These are phyloP conservation scores for Pseudorhiza aurosa DNA, from an alignment of 30 jellyfish, hydroid and myxozoan species.

Conservation along the genomic window DNA sequence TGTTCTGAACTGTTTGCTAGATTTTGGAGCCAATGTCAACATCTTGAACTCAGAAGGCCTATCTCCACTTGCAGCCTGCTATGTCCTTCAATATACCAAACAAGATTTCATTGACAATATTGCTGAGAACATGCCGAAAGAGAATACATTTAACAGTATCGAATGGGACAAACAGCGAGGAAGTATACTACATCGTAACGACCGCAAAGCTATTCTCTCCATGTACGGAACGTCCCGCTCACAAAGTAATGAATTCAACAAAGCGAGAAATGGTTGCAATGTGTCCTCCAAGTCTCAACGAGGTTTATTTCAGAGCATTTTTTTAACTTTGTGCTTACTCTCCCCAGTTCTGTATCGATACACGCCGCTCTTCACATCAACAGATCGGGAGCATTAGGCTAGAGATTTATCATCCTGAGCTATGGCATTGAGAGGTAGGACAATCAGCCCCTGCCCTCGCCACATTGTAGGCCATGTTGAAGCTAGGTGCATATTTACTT, in stretches of 20 bases:
- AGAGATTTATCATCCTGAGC: too few relatives aligned
- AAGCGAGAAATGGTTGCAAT: conserved; percentile 8
- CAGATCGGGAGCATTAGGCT: too few relatives aligned
- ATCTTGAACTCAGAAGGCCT: conserved; percentile 81
- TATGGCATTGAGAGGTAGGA: too few relatives aligned
- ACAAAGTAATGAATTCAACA: conserved; percentile 11
- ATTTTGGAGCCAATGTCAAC: conserved; percentile 91
- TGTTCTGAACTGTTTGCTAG: conserved; percentile 80
- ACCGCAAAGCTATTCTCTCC: conserved; percentile 65
- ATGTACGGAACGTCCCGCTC: conserved; percentile 65
- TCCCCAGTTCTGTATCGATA: too few relatives aligned
- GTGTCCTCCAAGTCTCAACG: conserved; percentile 6
- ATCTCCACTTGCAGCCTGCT: conserved; percentile 94
- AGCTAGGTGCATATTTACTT: too few relatives aligned
- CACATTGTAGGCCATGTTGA: too few relatives aligned
- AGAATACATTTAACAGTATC: conserved; percentile 78
- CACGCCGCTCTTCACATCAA: too few relatives aligned
- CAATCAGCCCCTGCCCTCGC: too few relatives aligned
- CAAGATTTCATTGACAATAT: conserved; percentile 82
- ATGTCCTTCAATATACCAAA: conserved; percentile 77
- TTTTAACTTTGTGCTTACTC: too few relatives aligned
- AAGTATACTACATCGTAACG: conserved; percentile 72
- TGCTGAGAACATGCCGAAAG: conserved; percentile 85
- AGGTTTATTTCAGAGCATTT: conserved; percentile 11
- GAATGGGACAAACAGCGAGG: conserved; percentile 88